Conservation (phyloP, 2,888 invertebrate species). For the Orthosia gothica region DNA sequence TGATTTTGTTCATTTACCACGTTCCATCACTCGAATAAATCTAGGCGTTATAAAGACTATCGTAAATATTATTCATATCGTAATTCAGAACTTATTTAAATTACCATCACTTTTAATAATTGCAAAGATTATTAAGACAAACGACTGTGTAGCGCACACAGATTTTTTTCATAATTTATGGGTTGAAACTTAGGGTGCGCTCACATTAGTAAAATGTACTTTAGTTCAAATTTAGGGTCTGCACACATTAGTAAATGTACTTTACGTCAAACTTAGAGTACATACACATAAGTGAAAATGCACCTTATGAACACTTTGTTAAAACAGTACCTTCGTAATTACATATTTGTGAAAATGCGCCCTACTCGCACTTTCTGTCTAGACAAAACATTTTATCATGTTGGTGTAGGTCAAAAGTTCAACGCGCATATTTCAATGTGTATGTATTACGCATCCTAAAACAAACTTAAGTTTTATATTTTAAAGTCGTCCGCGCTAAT, state of each 20-base stretch:
- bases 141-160: conserved; percentile 7
- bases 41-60: conserved; percentile 32
- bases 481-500: conserved; percentile 44
- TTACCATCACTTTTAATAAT: conserved; percentile 35
- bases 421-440: conserved; percentile 32
- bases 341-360: conserved; percentile 14
- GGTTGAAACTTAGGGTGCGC: neutral
- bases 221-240: conserved; percentile 2
- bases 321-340: conserved; percentile 14
- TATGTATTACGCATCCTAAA: conserved; percentile 21
- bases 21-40: conserved; percentile 26
- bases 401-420: conserved; percentile 28
- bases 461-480: conserved; percentile 25
- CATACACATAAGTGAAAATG: conserved; percentile 28
- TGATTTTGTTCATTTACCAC: conserved; percentile 6
- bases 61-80: conserved; percentile 41
- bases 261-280: conserved; percentile 21
- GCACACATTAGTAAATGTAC: neutral
- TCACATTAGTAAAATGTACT: conserved; percentile 18
- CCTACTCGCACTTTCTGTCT: conserved; percentile 8
- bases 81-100: conserved; percentile 40
- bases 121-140: conserved; percentile 20
- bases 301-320: conserved; percentile 46
- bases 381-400: conserved; percentile 35
- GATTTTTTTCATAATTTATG: neutral